A percentile compares a stretch with the other conserved stretches of the same genome.
Conservation (phyloP, 2,113 vertebrate species). For the Xenopus tropicalis region DNA sequence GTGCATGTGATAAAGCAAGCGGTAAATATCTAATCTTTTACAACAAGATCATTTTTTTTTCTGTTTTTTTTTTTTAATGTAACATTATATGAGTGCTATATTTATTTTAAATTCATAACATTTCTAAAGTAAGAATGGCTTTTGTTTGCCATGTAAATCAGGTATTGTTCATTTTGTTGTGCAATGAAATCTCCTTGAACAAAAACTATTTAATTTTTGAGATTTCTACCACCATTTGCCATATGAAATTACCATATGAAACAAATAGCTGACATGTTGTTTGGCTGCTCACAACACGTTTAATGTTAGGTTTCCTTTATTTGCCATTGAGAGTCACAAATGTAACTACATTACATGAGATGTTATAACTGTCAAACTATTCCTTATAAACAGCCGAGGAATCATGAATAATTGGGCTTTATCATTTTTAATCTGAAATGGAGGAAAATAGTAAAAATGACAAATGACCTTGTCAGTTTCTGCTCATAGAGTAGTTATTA, state of each 20-base stretch:
- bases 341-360: not conserved
- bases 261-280: not conserved
- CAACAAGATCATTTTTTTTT: not conserved
- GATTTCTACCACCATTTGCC: not conserved
- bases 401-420: slow-evolving; percentile 10
- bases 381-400: slow-evolving; percentile 18
- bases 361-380: slow-evolving; percentile 8
- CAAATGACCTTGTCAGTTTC: slow-evolving; percentile 34
- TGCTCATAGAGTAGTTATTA: slow-evolving; percentile 31
- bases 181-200: not conserved
- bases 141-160: not conserved
- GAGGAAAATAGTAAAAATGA: slow-evolving; percentile 10
- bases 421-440: slow-evolving; percentile 17
- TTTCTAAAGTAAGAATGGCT: not conserved
- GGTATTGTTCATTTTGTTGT: not conserved
- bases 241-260: not conserved
- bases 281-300: not conserved
- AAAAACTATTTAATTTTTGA: not conserved
- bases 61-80: not conserved
- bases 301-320: not conserved
- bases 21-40: not conserved
- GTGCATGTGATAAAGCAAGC: not conserved
- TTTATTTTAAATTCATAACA: not conserved
- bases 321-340: not conserved
- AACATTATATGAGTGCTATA: not conserved